Base-by-base conservation (phyloP, 2,888 invertebrate species). In the Conchocele bisecta region DNA sequence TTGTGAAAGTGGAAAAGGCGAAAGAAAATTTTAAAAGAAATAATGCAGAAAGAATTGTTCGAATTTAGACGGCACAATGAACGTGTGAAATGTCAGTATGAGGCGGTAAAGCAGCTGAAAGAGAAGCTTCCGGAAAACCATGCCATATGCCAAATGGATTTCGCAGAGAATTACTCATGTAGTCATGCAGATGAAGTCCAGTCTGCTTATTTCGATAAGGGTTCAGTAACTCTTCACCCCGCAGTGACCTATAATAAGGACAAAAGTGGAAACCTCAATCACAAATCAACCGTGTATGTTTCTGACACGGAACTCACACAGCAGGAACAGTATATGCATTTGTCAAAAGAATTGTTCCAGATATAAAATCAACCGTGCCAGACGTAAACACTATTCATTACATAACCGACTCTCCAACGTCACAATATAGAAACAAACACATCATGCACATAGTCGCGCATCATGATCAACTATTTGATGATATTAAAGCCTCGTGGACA, bases 101-200 rank as follows among this genome's bases (percentile, higher is more conserved):
- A 59, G 28, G 22, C 59, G 26, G 33, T 65, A n/a, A 29, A 44
- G 33, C 13, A 20, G 17, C 39, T 65, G 17, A 61, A 56, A 51
- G 42, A 60, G 11, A 24, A 31, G 28, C 15, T 66, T 7, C 66
- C 72, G 1, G 1, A 4, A n/a, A 46, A 57, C 13, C 61, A 72
- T n/a, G 72, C 42, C 2, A 51, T 71, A 3, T 26, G 33, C 0
- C 71, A 66, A 22, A 71, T 66, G 66, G 65, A 66, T 39, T 66
- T 72, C 29, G 66, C 66, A 7, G 72, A 72, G 31, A 72, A 72
- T 31, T 66, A 72, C 67, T 7, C 26, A 7, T 72, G 72, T 24
- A 5, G 26, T 2, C 46, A 46, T 44, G 61, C 66, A 7, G 72
- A 72, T 3, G 72, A 72, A 39, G 28, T 72, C 5, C 72, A 66